Base-by-base conservation (phyloP, 2,113 vertebrate species). In the Oxygymnocypris stewartii region DNA sequence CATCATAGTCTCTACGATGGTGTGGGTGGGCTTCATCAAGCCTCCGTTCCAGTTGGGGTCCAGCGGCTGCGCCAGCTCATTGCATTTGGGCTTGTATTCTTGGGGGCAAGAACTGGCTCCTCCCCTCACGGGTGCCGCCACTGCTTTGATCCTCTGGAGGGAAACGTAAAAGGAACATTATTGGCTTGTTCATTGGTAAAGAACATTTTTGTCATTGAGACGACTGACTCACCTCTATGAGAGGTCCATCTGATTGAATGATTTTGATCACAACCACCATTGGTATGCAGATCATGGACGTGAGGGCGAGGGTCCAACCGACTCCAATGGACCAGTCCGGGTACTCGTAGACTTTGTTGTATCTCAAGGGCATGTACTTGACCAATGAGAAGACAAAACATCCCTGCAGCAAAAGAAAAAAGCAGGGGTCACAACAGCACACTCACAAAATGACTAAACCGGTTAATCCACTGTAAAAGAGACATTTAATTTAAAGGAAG, bases 1-100 rank as follows among this genome's bases (percentile, higher is more conserved):
- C 97, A 99, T 99, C 97, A 98, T 98, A 93, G 98, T 99, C 94
- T 99, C 98, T 93, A 98, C 96, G 86, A 99, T 96, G 94, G 98
- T 97, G 94, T 99, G 98, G 85, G 96, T 97, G 35, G 97, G 97
- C 91, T 98, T 98, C 93, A 95, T 92, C 91, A 96, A 93, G 59
- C 95, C 92, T 6, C 95, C 97, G 90, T 96, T 98, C 84, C 94
- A 89, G 77, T 96, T 96, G 88, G 96, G 93, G 89, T 96, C 94
- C 89, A 94, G 91, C 0, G 93, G 92, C 89, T 88, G 92, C 88
- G 89, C 10, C 51, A 92, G 91, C 69, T 96, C 94, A 14, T 65
- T 85, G 86, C 63, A 82, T 79, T 92, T 94, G 7, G 86, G 88
- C 10, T 87, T 93, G 85, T 93, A 93, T 73, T 93, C 92, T 2